Evolutionary conservation across 2,797 vertebrate species (phyloP).

Genomic region (Argentina silus): DNA sequence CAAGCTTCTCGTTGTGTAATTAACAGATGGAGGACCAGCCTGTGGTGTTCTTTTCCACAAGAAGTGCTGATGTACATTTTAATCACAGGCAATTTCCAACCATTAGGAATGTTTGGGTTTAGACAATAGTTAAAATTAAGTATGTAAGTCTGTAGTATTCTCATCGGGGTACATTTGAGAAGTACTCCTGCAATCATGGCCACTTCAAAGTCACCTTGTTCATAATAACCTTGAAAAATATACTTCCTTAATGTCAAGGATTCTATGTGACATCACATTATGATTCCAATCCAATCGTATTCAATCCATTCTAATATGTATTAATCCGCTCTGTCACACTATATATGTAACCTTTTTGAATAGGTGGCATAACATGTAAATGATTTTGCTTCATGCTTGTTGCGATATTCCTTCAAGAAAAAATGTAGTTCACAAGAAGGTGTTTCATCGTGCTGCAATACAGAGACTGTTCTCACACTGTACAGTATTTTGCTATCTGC

Average conservation of each 20-base stretch:
- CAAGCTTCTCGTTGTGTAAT: constrained; percentile 61
- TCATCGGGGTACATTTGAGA: constrained; percentile 8
- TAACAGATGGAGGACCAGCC: constrained; percentile 68
- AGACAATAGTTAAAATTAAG: constrained; percentile 50
- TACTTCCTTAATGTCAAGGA: neutral
- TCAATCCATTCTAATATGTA: neutral
- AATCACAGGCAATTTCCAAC: constrained; percentile 63
- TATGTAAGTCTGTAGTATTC: constrained; percentile 49
- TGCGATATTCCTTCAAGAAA: neutral
- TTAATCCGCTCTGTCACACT: constrained; percentile 8
- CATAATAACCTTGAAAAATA: neutral
- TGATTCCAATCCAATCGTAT: constrained; percentile 9
- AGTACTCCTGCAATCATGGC: neutral
- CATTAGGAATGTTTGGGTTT: constrained; percentile 48
- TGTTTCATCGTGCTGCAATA: neutral
- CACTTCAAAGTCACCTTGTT: neutral
- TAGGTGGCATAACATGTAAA: constrained; percentile 1
- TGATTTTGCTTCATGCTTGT: neutral
- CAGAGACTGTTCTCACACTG: constrained; percentile 7
- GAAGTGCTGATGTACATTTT: constrained; percentile 65
- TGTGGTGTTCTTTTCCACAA: constrained; percentile 60
- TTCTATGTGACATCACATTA: constrained; percentile 2
- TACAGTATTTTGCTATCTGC: neutral
- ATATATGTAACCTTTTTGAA: constrained; percentile 6
- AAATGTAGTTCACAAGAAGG: neutral